These are phyloP conservation scores for Cinclus mexicanus DNA, from an alignment of 2,113 vertebrate species.

Conservation along the genomic window DNA sequence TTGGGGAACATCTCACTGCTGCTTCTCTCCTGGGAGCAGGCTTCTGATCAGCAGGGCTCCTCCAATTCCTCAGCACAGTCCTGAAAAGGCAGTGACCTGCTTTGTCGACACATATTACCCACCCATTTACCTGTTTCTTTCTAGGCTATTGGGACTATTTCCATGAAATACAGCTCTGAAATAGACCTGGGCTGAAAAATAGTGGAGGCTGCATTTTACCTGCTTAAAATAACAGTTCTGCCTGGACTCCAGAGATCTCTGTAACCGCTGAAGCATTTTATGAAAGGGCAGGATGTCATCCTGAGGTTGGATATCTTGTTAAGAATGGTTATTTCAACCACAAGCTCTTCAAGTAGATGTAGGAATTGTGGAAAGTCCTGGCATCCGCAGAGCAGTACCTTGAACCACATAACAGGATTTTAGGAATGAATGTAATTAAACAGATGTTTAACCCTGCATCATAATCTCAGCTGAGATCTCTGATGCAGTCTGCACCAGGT, in stretches of 20 bases:
- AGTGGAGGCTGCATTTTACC: neutral
- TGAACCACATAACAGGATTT: conserved; percentile 3
- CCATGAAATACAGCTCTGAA: neutral
- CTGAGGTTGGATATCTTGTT: neutral
- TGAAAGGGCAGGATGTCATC: neutral
- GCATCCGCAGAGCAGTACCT: neutral
- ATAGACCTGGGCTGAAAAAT: neutral
- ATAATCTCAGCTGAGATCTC: conserved; percentile 16
- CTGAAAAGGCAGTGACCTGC: neutral
- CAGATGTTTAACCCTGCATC: neutral
- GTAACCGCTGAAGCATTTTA: neutral
- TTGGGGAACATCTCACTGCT: neutral
- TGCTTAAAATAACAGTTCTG: neutral
- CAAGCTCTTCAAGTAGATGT: neutral
- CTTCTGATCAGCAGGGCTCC: neutral
- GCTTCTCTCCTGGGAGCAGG: neutral
- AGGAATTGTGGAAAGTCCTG: neutral
- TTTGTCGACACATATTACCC: neutral
- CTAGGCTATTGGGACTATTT: neutral
- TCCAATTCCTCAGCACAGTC: neutral
- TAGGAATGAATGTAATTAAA: neutral
- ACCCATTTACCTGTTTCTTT: neutral
- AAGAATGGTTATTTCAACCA: neutral
- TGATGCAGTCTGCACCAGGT: neutral
- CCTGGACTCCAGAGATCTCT: neutral